These are phyloP conservation scores for Cosmia trapezina DNA, from an alignment of 2,888 invertebrate species.

Conservation along the genomic window DNA sequence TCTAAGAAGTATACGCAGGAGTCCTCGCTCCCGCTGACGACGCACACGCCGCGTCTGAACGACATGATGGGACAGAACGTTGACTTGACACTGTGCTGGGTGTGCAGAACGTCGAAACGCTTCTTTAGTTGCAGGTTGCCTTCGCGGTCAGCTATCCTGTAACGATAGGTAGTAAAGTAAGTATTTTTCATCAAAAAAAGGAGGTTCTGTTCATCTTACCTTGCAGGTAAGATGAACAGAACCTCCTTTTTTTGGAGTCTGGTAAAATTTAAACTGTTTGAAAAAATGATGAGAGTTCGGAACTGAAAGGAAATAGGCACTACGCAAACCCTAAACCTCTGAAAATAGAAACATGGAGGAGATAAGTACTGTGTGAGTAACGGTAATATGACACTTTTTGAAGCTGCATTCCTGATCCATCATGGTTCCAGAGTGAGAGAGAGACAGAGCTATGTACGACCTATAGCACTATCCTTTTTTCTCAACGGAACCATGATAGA, in stretches of 20 bases:
- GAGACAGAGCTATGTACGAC: too few species aligned
- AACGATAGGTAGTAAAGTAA: not conserved
- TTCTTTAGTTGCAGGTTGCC: constrained; percentile 92
- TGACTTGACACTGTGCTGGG: constrained; percentile 91
- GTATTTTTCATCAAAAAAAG: too few species aligned
- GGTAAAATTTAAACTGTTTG: not conserved
- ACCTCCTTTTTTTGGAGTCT: not conserved
- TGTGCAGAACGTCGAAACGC: constrained; percentile 92
- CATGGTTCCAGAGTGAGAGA: too few species aligned
- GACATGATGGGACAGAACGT: constrained; percentile 97
- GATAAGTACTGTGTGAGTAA: not conserved
- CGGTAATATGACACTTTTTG: not conserved
- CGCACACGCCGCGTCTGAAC: constrained; percentile 94
- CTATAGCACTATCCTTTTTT: too few species aligned
- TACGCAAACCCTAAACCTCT: not conserved
- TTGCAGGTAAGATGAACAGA: too few species aligned
- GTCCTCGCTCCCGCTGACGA: constrained; percentile 95
- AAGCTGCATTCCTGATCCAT: not conserved
- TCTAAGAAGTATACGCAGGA: constrained; percentile 94
- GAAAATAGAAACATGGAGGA: not conserved
- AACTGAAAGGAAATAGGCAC: not conserved
- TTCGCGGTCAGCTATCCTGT: constrained; percentile 92
- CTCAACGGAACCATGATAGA: too few species aligned
- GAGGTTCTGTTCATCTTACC: too few species aligned
- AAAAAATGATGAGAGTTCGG: not conserved